Evolutionary conservation across 2,888 invertebrate genomes (phyloP), one percentile per base, ranked within the genome.

Genomic region (Schizaphis graminum): DNA sequence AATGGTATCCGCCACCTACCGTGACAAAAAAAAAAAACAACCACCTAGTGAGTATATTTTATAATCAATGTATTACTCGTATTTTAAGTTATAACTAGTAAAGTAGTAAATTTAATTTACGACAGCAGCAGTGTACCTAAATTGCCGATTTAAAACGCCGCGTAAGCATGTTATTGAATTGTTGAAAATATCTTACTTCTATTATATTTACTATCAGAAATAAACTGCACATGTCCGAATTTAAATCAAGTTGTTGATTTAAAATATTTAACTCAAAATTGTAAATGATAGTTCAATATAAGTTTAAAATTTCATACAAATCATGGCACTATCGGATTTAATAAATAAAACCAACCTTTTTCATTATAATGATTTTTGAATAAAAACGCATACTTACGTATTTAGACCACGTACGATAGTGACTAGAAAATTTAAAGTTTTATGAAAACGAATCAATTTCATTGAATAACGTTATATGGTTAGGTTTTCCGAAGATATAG

Each of bases 81-180:
- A 53, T 53, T 53, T 21, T 21, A 21, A 21, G 21, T 41, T 35
- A 77, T 8, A 35, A 8, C 21, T 35, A 21, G 77, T 77, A 77
- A 35, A 8, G 8, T 35, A 21, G 77, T 77, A 77, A 77, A 41
- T 35, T 8, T 16, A 77, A 35, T 41, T 35, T 21, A 35, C 8
- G 21, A 77, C 16, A 77, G 8, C 35, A 21, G 67, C 16, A 67
- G 21, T 77, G 77, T 77, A 77, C 77, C 35, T 77, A 35, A 77
- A 35, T 77, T 77, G 77, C 77, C 77, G 77, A 77, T 21, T 77
- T 35, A 77, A 77, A 77, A 21, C 77, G 77, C 77, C 77, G 77
- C 35, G 77, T 77, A 35, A 77, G 77, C 21, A 21, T 35, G 21
- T 77, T 35, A 77, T 35, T 77, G 16, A 35, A 77, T 77, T 35